Evolutionary conservation across 1,140 invertebrate genomes (phyloP), one percentile per base, ranked within the genome.

Genomic region (Bombus polaris): DNA sequence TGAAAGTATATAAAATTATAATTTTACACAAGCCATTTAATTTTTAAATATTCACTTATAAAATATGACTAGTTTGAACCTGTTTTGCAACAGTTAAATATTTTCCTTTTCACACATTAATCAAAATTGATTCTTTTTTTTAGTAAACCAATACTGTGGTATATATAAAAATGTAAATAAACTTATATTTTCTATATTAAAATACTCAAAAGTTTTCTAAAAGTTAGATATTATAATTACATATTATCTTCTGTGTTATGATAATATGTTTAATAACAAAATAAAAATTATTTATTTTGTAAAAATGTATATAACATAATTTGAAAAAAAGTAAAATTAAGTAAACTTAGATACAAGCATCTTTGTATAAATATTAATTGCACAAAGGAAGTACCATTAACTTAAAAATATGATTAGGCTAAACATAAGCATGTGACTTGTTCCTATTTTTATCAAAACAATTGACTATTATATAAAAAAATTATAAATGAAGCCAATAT

Each of bases 11-110:
- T 66, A 53, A 53, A 37, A 39, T 68, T 4, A 73, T 74, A 59
- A 62, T 78, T 81, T 70, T 39, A 62, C 59, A n/a, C 10, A 79
- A 66, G 37, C 76, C 13, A 75, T 62, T 47, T 72, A 72, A 72
- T 81, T 80, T 89, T 81, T 74, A 85, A 74, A 79, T 66, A 84
- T 57, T 68, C 57, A 68, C 37, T 86, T 89, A 76, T 72, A 82
- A 44, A 83, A 80, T 88, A 86, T 89, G 79, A 89, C 78, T 88
- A 89, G 83, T 35, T 70, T 32, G 4, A 42, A 44, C 62, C 32
- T 78, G 66, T 32, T 35, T 84, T 84, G 8, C 75, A 84, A 82
- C 39, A 62, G 37, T 80, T 44, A 35, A 62, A 77, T 47, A 66
- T 70, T 59, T 37, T 28, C 28, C 35, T 44, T 59, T 71, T 62